Base-by-base conservation (phyloP, 37 sponge, comb jelly and placozoan species). In the Eunapius fragilis region DNA sequence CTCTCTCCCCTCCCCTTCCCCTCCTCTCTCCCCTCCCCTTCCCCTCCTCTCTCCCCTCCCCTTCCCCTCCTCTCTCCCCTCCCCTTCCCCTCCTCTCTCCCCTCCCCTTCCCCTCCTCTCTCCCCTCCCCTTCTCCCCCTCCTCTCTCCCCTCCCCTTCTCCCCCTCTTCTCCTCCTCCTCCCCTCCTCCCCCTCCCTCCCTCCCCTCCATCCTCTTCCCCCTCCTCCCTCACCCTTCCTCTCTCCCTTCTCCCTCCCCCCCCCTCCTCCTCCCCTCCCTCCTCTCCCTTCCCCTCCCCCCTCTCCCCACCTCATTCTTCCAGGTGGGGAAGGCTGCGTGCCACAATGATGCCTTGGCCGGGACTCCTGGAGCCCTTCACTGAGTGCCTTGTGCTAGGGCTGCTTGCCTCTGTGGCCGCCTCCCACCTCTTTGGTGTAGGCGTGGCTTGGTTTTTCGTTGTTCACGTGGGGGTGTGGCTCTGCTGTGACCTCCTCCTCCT, bases 311-410 rank as follows among this genome's bases (percentile, higher is more conserved):
- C 77, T 48, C 0, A 11, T 13, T 9, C 75, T 3, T 30, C 2
- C 37, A 95, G 96, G 75, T 95, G 96, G 96, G 83, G 84, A 30
- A 58, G 91, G 35, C 80, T 95, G 14, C 77, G 96, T 49, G 74
- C 91, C 22, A 81, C 91, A 35, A 95, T 95, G 93, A 82, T 92
- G 82, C 96, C 96, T 5, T 81, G 76, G 71, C 91, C 93, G 2
- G 82, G 82, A 2, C 84, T 92, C 2, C 68, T 95, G 81, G 96
- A 95, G 80, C 96, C 96, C 1, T 25, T 95, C 47, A 81, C 93
- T 28, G 96, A 95, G 74, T 95, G 93, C 48, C 30, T 95, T 27
- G n/a, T 87, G 0, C 82, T 92, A 0, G 93, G 93, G 19, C 13
- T 92, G 2, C 47, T 95, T 0, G 82, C 71, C 30, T 50, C 85